Percentiles rank a stretch among this genome's conserved stretches.
These are phyloP conservation scores for Schizothorax lantsangensis DNA, from an alignment of 2,797 vertebrate genomes.

Conservation along the genomic window DNA sequence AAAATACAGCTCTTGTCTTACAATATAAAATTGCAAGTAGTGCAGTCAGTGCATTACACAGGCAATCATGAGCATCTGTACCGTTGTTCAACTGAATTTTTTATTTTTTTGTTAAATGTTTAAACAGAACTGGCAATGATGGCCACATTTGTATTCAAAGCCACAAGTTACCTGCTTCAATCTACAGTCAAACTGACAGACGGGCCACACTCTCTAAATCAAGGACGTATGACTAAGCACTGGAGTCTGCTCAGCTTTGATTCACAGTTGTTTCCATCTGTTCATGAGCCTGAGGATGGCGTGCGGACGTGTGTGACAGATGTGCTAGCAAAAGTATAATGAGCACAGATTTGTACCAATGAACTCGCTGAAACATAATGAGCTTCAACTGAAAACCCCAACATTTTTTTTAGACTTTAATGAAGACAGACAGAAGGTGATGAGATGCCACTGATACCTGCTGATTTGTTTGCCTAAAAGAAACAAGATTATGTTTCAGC, in stretches of 20 bases:
- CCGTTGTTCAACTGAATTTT: background rate
- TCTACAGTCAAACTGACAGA: conserved; percentile 33
- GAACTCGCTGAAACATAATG: conserved; percentile 26
- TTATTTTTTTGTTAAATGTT: background rate
- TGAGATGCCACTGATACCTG: conserved; percentile 19
- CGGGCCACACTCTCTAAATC: conserved; percentile 18
- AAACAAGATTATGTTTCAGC: conserved; percentile 17
- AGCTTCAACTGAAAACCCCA: conserved; percentile 20
- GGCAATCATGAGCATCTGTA: conserved; percentile 2
- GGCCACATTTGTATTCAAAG: conserved; percentile 32
- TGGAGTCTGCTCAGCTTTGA: conserved; percentile 41
- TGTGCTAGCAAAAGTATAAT: conserved; percentile 41
- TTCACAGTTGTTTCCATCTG: conserved; percentile 50
- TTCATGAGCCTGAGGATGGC: conserved; percentile 23
- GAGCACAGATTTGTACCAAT: conserved; percentile 24
- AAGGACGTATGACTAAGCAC: conserved; percentile 29
- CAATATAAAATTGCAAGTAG: conserved; percentile 4
- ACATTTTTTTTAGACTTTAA: conserved; percentile 39
- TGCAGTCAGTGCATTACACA: background rate
- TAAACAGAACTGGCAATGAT: conserved; percentile 18
- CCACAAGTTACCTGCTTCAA: conserved; percentile 22
- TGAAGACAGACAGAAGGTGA: conserved; percentile 28
- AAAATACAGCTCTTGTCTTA: background rate
- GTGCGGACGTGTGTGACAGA: conserved; percentile 13
- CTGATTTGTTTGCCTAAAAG: conserved; percentile 21